These are phyloP conservation scores for Athene cunicularia DNA, from an alignment of 2,113 vertebrate genomes.

Conservation along the genomic window DNA sequence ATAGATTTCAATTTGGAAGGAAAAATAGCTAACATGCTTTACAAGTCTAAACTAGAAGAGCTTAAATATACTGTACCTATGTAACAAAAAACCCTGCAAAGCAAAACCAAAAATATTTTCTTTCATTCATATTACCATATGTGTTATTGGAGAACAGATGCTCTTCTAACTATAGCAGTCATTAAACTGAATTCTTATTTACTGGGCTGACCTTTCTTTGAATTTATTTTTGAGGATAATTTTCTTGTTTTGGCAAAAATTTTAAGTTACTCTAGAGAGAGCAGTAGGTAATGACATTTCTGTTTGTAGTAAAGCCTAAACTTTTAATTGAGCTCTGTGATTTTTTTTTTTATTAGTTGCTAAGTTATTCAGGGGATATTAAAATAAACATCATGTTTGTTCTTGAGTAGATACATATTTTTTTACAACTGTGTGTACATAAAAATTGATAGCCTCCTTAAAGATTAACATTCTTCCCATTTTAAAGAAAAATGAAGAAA, in stretches of 20 bases:
- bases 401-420: background rate
- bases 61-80: background rate
- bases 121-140: background rate
- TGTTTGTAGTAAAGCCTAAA: background rate
- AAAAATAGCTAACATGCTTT: background rate
- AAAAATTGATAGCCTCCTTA: background rate
- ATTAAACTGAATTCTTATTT: constrained; percentile 5
- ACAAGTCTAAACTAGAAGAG: background rate
- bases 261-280: background rate
- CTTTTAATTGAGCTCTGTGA: background rate
- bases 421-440: background rate
- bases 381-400: background rate
- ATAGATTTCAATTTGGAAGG: background rate
- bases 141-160: background rate
- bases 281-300: background rate
- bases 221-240: constrained; percentile 12
- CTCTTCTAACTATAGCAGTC: background rate
- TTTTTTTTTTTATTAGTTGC: background rate
- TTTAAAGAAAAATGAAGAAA: background rate
- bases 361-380: background rate
- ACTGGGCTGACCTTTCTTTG: constrained; percentile 7
- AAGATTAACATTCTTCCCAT: background rate
- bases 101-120: background rate
- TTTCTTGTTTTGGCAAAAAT: background rate
- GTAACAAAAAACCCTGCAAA: background rate